Evolutionary conservation across 2,797 vertebrate genomes (phyloP).

Genomic region (Zalophus californianus): DNA sequence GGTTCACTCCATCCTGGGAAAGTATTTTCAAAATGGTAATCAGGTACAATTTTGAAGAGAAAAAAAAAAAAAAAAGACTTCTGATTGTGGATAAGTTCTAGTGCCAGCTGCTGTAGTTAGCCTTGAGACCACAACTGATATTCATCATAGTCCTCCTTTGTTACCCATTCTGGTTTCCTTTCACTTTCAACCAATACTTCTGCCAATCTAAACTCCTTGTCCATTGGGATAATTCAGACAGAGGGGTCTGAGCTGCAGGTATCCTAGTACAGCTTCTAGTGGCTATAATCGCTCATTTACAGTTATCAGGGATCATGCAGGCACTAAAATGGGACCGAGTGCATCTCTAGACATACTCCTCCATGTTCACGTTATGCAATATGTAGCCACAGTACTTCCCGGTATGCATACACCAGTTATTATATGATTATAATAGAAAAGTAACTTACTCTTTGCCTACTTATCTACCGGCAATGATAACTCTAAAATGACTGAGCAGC

Average conservation of each 20-base stretch:
- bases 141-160: not conserved
- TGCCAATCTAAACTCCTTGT: not conserved
- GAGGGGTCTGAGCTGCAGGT: not conserved
- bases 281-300: not conserved
- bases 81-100: not conserved
- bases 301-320: not conserved
- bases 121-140: not conserved
- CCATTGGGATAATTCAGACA: not conserved
- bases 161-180: not conserved
- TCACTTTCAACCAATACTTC: not conserved
- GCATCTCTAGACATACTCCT: not conserved
- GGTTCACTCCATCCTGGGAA: not conserved
- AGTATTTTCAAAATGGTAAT: not conserved
- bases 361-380: not conserved
- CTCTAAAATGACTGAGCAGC: not conserved
- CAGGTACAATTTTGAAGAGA: not conserved
- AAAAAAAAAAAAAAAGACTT: not conserved
- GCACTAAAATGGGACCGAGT: not conserved
- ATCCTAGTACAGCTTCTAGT: not conserved
- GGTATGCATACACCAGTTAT: not conserved
- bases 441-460: not conserved
- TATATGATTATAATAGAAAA: not conserved
- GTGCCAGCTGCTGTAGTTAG: not conserved
- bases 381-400: not conserved
- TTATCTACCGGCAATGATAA: not conserved